These are phyloP conservation scores for Jacana jacana DNA, from an alignment of 2,113 vertebrate species.

Conservation along the genomic window DNA sequence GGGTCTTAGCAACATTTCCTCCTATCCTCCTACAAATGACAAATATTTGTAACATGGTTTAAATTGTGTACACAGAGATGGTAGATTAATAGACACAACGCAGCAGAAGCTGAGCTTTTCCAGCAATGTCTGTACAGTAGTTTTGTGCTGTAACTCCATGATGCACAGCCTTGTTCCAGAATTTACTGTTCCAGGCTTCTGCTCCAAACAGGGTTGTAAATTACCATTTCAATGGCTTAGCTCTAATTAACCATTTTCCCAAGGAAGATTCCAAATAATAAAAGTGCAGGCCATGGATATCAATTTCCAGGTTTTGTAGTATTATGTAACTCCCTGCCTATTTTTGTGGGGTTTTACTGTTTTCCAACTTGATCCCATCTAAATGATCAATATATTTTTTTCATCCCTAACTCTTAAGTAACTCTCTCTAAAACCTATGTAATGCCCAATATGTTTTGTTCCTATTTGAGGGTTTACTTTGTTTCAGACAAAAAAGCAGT, in stretches of 20 bases:
- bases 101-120: constrained; percentile 37
- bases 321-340: neutral
- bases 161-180: constrained; percentile 11
- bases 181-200: constrained; percentile 19
- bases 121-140: neutral
- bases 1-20: constrained; percentile 25
- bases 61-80: constrained; percentile 32
- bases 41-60: constrained; percentile 63
- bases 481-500: constrained; percentile 25
- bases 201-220: neutral
- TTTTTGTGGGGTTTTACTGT: neutral
- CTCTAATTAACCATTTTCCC: constrained; percentile 49
- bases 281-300: neutral
- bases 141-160: neutral
- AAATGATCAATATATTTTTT: constrained; percentile 1
- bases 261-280: constrained; percentile 21
- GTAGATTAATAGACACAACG: constrained; percentile 27
- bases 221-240: constrained; percentile 35
- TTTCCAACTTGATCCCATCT: constrained; percentile 9
- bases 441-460: constrained; percentile 18
- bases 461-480: constrained; percentile 1
- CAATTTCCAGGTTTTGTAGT: neutral
- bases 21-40: constrained; percentile 26
- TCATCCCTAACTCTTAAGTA: neutral
- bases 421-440: neutral